Percentiles rank a stretch among this genome's conserved stretches.
Evolutionary conservation across 2,113 vertebrate genomes (phyloP).

Genomic region (Patagioenas fasciata): DNA sequence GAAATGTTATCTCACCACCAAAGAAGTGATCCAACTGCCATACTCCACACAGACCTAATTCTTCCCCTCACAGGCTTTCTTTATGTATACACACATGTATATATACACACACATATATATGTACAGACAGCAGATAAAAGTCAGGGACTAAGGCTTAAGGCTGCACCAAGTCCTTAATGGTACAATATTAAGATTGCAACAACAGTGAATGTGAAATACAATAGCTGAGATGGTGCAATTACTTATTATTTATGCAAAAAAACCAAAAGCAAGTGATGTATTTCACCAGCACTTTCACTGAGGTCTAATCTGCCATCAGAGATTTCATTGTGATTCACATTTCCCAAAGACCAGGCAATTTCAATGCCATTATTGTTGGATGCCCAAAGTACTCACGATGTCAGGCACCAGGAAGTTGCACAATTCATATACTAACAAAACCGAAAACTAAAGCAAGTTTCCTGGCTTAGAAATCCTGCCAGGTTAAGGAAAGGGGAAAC

Average conservation of each 20-base stretch:
- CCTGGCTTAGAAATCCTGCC: not conserved
- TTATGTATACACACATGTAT: not conserved
- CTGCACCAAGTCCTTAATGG: not conserved
- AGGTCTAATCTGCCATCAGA: not conserved
- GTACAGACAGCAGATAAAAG: not conserved
- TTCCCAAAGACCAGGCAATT: not conserved
- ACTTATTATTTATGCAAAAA: not conserved
- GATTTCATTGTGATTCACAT: not conserved
- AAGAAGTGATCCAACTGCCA: not conserved
- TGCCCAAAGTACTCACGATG: not conserved
- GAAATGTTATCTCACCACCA: not conserved
- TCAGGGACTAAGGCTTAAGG: not conserved
- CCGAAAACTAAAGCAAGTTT: not conserved
- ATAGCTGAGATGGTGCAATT: not conserved
- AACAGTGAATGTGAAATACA: not conserved
- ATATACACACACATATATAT: not conserved
- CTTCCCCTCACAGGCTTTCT: not conserved
- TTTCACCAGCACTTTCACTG: not conserved
- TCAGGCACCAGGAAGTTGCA: not conserved
- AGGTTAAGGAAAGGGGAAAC: not conserved
- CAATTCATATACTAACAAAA: not conserved
- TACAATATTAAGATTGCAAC: not conserved
- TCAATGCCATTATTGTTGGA: not conserved
- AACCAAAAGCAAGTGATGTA: not conserved
- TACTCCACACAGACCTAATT: not conserved